Conservation (phyloP, 2,113 vertebrate genomes). For the Picathartes gymnocephalus region DNA sequence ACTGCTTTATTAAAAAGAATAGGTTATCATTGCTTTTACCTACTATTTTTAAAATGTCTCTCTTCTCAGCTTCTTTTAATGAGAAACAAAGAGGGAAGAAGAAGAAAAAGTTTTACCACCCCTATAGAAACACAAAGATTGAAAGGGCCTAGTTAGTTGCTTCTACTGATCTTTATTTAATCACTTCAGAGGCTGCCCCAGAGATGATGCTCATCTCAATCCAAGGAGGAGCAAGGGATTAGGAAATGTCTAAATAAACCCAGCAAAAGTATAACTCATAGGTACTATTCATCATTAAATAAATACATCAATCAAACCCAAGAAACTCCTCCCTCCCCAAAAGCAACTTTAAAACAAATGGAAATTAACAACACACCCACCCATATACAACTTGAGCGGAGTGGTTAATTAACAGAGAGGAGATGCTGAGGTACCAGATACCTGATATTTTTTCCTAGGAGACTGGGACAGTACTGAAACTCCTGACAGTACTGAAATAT, state of each 20-base stretch:
- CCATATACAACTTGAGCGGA: neutral
- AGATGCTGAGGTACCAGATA: neutral
- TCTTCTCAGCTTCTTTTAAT: neutral
- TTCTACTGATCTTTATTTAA: neutral
- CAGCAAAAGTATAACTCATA: neutral
- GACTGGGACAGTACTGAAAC: too few relatives aligned
- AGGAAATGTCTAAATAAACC: neutral
- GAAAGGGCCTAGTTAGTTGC: neutral
- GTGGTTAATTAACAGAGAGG: rapidly evolving
- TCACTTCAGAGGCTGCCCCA: neutral
- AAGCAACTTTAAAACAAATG: neutral
- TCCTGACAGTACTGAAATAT: neutral
- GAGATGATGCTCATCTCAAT: neutral
- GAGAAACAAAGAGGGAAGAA: neutral
- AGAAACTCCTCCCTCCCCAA: neutral
- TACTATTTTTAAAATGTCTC: neutral
- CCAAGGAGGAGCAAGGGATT: neutral
- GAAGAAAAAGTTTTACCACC: neutral
- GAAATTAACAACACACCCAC: neutral
- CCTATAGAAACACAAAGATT: neutral
- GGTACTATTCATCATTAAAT: neutral
- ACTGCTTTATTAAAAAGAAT: neutral
- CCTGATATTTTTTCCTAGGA: neutral
- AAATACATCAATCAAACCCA: neutral
- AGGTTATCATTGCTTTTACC: neutral